Base-by-base conservation (phyloP, 2,888 invertebrate genomes). In the Eupithecia exiguata region DNA sequence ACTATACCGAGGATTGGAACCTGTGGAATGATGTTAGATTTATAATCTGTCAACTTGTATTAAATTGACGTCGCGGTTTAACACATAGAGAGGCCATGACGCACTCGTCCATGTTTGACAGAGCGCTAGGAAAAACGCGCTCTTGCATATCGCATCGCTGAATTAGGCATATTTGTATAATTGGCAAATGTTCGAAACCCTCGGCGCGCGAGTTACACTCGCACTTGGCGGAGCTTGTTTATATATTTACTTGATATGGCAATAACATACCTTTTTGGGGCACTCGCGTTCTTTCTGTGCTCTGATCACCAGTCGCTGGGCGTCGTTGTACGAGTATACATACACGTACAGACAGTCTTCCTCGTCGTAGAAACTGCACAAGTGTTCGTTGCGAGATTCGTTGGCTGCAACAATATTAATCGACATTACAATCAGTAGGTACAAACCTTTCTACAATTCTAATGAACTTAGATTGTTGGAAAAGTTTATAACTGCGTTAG, bases 261-360 rank as follows among this genome's bases (percentile, higher is more conserved):
- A 49, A n/a, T 0, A 46, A 66, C 78, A 16, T 88, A 96, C 96
- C 93, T 97, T 96, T 38, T 97, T 96, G 14, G 98, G 98, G 87
- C 98, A 98, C 84, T 98, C 98, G 79, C 97, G 96, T 76, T 98
- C 97, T 89, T 96, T 95, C 91, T 98, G 97, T 12, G 97, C 98
- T 77, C 96, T 93, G 16, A 98, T 97, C 75, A 96, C 94, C 25
- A 97, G 95, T 82, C 96, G 96, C 76, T 96, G 95, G 66, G 95
- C 93, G 77, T 95, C 94, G 84, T 96, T 96, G 87, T 97, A 98
- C 58, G 97, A 96, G 86, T 99, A 99, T 68, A 98, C 97, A 86
- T 97, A 99, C 75, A 97, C 96, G 86, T 97, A 99, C 84, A 97
- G 96, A 88, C 99, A 99, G 85, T 98, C 98, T 78, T 98, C 97